Conservation (phyloP, 2,888 invertebrate species). For the Morinoia aosen region DNA sequence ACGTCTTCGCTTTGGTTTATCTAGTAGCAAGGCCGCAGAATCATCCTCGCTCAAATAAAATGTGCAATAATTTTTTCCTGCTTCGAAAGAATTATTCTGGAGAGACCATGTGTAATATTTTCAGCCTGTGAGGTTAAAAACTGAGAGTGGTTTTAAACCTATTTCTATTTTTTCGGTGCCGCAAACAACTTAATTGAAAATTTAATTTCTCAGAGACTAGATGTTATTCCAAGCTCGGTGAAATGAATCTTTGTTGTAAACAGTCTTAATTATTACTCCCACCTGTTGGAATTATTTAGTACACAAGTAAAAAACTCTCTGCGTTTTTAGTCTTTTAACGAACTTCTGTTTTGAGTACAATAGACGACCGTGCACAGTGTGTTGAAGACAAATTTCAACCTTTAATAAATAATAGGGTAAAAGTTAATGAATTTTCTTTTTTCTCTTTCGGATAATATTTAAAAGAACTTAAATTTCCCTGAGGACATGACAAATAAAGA, state of each 20-base stretch:
- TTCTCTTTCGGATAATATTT: too few species aligned
- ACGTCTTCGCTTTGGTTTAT: not conserved
- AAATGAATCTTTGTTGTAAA: not conserved
- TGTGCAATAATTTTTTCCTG: not conserved
- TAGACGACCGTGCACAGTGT: too few species aligned
- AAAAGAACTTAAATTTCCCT: too few species aligned
- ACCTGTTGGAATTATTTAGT: too few species aligned
- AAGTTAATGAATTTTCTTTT: too few species aligned
- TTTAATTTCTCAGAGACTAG: not conserved
- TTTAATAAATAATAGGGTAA: too few species aligned
- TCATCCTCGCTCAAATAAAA: not conserved
- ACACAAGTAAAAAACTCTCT: too few species aligned
- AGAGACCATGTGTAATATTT: too few species aligned
- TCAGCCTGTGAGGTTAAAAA: not conserved
- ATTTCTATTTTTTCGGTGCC: not conserved
- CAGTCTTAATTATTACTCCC: not conserved
- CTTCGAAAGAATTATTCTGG: not conserved
- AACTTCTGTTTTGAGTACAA: too few species aligned
- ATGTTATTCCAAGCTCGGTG: not conserved
- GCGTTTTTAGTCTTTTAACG: too few species aligned
- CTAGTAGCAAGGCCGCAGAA: not conserved
- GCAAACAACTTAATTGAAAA: not conserved
- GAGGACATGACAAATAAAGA: too few species aligned
- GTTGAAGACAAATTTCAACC: too few species aligned
- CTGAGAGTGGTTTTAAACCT: not conserved